Evolutionary conservation across 2,888 invertebrate genomes (phyloP), one percentile per base, ranked within the genome.

Genomic region (Caenorhabditis japonica): DNA sequence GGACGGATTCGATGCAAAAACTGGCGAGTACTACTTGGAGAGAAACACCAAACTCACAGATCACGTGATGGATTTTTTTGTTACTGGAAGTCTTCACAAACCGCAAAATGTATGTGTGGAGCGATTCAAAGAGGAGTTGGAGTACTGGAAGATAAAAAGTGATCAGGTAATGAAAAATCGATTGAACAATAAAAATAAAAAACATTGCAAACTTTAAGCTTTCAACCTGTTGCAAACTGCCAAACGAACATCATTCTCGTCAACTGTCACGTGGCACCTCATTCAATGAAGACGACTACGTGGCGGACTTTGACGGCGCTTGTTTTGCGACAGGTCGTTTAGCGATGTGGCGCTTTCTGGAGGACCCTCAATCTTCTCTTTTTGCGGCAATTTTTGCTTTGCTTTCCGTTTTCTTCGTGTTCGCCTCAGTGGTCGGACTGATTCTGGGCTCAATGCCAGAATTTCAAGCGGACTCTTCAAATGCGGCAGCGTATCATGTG

Each of bases 361-460:
- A 86, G 77, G 83, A 85, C 53, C 86, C 86, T 12, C 83, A 83
- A 44, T 84, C 83, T 10, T 83, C 84, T 4, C 30, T 76, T 3
- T 55, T 77, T 7, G 83, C 86, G 12, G 85, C 84, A 33, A 39
- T 78, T 8, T 86, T 85, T 62, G 82, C 85, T 7, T 49, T 85
- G 21, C 34, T 84, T 19, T 87, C 87, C 4, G 83, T 87, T 10
- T 60, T 81, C 41, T 87, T 87, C 68, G 85, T 87, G n/a, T 83
- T 86, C 55, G 79, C 83, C n/a, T 83, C 83, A 17, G 83, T 87
- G 41, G 53, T 83, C 33, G 85, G 85, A 19, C 77, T 86, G 8
- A 85, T 86, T 27, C 72, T 86, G 25, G 85, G 85, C 21, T 84
- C 84, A 13, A 86, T 86, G 86, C 86, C 86, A 13, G 86, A 86